These are phyloP conservation scores for Trinorchestia longiramus DNA, from an alignment of 1,140 invertebrate species.

Conservation along the genomic window DNA sequence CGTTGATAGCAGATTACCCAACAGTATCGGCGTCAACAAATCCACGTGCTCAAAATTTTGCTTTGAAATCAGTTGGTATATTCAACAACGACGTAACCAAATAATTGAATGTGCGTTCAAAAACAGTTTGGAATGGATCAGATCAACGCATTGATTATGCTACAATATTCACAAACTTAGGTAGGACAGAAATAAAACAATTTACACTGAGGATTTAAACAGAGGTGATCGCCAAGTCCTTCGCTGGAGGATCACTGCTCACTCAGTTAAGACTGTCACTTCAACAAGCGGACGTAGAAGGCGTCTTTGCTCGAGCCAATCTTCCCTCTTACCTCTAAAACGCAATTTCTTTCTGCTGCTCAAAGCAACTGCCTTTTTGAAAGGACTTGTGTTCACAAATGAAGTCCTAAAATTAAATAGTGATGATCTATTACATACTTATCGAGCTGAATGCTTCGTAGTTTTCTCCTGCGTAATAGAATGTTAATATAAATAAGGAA, in stretches of 20 bases:
- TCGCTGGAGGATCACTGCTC: neutral
- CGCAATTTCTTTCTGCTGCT: neutral
- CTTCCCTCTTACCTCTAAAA: neutral
- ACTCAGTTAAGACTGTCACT: neutral
- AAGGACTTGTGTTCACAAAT: neutral
- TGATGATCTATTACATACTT: neutral
- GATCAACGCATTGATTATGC: no score
- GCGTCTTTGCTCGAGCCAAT: neutral
- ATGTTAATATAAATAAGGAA: neutral
- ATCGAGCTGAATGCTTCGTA: neutral
- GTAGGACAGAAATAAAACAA: no score
- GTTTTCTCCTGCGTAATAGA: neutral
- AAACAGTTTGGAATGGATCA: no score
- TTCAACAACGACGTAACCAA: no score
- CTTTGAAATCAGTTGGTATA: no score
- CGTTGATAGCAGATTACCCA: no score
- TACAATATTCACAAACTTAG: no score
- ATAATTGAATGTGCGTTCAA: no score
- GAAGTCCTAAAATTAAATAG: neutral
- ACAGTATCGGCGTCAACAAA: no score
- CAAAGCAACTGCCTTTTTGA: neutral
- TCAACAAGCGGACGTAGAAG: neutral
- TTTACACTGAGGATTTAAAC: no score
- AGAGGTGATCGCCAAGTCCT: neutral
- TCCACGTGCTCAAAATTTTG: no score